A percentile compares a stretch with the other conserved stretches of the same genome.
Conservation (phyloP, 2,888 invertebrate species). For the Sphaeridia pumilis region DNA sequence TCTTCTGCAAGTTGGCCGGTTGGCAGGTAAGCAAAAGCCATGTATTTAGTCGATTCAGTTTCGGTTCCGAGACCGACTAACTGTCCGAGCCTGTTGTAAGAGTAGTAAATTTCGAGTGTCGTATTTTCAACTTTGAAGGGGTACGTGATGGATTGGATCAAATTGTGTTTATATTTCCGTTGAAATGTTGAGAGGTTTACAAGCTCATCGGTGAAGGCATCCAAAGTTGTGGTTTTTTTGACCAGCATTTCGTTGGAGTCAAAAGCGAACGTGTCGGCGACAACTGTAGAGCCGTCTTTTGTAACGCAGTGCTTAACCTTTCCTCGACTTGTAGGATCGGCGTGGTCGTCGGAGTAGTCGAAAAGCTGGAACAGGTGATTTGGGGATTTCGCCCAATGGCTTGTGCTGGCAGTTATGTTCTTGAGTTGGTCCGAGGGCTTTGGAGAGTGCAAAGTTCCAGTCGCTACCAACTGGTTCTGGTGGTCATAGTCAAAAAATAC, state of each 20-base stretch:
- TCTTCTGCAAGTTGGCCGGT: neutral
- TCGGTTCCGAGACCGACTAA: neutral
- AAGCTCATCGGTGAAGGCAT: too few species aligned
- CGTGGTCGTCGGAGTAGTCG: neutral
- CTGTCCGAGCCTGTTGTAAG: conserved; percentile 1
- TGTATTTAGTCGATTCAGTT: neutral
- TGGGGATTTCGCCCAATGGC: neutral
- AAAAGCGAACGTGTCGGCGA: too few species aligned
- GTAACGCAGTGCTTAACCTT: neutral
- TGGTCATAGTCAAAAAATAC: neutral
- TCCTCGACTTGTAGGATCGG: neutral
- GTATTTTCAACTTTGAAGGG: too few species aligned
- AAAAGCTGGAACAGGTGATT: neutral
- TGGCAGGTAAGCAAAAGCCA: neutral
- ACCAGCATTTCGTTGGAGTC: too few species aligned
- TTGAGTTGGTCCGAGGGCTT: neutral
- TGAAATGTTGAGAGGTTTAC: too few species aligned
- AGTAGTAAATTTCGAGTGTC: neutral
- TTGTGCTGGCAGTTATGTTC: neutral
- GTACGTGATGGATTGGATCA: too few species aligned
- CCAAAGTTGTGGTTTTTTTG: too few species aligned
- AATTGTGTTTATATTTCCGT: too few species aligned
- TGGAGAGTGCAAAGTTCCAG: neutral
- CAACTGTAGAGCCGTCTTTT: too few species aligned
- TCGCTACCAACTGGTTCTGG: neutral